These are phyloP conservation scores for Ditula angustiorana DNA, from an alignment of 2,888 invertebrate species.

Conservation along the genomic window DNA sequence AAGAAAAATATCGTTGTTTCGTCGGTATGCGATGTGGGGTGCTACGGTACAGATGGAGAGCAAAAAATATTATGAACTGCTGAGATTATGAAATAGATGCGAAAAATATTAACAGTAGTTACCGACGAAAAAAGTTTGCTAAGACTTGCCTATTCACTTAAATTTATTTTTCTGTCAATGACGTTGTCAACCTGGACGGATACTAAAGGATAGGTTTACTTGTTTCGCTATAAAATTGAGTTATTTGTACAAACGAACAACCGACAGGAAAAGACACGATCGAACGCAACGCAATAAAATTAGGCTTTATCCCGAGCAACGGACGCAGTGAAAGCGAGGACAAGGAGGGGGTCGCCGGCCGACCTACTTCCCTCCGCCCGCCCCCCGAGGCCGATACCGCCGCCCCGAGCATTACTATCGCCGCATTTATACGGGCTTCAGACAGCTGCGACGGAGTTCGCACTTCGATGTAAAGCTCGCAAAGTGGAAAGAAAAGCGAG, in stretches of 20 bases:
- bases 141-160: not conserved
- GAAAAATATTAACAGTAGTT: no score
- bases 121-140: no score
- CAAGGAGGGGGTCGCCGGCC: slow-evolving; percentile 55
- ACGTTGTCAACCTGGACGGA: not conserved
- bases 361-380: slow-evolving; percentile 78
- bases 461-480: slow-evolving; percentile 66
- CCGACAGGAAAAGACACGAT: slow-evolving; percentile 67
- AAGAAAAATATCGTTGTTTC: slow-evolving; percentile 4
- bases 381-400: slow-evolving; percentile 46
- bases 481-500: slow-evolving; percentile 57
- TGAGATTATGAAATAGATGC: no score
- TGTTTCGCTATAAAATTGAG: slow-evolving; percentile 37
- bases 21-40: not conserved
- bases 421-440: slow-evolving; percentile 54
- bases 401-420: slow-evolving; percentile 55
- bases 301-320: slow-evolving; percentile 73
- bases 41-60: no score
- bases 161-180: not conserved
- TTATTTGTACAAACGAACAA: slow-evolving; percentile 49
- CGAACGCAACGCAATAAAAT: slow-evolving; percentile 78
- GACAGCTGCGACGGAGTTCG: slow-evolving; percentile 60
- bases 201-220: slow-evolving; percentile 2
- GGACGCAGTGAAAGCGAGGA: slow-evolving; percentile 74
- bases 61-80: no score